phyloP scores from a whole-genome alignment of 2,113 vertebrate species.

The Micronisus gabar region DNA sequence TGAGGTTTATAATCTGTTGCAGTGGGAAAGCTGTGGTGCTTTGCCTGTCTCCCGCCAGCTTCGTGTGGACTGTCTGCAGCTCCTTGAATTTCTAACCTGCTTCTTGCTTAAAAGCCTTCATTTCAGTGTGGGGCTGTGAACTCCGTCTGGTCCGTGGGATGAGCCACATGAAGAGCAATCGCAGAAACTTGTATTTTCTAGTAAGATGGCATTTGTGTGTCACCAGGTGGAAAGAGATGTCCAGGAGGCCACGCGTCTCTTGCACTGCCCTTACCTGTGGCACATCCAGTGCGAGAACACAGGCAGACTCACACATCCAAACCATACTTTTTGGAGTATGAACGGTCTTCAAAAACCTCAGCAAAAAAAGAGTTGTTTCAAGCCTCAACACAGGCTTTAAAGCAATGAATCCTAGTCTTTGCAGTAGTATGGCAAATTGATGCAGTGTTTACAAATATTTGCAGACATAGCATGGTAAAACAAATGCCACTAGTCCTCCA shows the following conservation, averaged over 20 bases:
- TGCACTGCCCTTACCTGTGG: neutral
- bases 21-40: rapidly evolving
- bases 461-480: neutral
- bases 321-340: neutral
- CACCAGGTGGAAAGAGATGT: neutral
- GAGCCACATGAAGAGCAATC: rapidly evolving
- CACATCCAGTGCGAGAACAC: rapidly evolving
- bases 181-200: neutral
- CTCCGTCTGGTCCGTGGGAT: neutral
- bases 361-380: neutral
- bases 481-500: conserved; percentile 3
- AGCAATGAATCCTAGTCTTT: neutral
- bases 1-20: neutral
- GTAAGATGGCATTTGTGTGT: neutral
- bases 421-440: neutral
- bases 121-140: neutral
- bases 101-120: neutral
- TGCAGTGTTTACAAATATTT: conserved; percentile 9
- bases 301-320: neutral
- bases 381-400: neutral
- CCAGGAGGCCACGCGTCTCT: neutral
- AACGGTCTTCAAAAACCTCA: neutral
- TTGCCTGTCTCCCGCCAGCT: neutral
- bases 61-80: neutral
- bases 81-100: neutral